phyloP scores from a whole-genome alignment of 2,113 vertebrate genomes.

The Prinia subflava region DNA sequence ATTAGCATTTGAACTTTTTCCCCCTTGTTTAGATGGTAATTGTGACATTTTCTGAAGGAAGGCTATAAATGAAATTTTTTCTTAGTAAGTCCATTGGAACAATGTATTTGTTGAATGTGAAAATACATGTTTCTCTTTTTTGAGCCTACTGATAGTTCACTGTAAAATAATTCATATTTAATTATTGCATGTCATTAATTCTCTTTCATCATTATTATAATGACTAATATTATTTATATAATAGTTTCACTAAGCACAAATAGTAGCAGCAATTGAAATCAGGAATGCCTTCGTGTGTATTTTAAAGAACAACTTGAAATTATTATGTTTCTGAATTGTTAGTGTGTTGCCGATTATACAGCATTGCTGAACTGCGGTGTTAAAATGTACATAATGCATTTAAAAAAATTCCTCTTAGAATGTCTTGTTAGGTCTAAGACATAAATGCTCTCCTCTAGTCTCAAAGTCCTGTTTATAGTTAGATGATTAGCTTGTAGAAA shows the following conservation, averaged over 20 bases:
- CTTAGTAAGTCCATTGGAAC: background rate
- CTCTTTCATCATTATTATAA: background rate
- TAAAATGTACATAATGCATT: background rate
- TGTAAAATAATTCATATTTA: background rate
- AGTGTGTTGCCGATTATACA: background rate
- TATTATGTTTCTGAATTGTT: background rate
- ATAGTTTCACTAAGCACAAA: background rate
- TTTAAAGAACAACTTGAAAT: slow-evolving; percentile 2
- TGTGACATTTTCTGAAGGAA: slow-evolving; percentile 26
- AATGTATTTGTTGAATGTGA: background rate
- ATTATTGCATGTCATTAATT: slow-evolving; percentile 8
- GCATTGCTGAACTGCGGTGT: background rate
- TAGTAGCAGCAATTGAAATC: background rate
- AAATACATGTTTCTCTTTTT: background rate
- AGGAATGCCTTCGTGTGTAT: background rate
- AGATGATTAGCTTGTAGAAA: background rate
- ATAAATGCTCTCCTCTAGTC: background rate
- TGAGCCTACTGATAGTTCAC: background rate
- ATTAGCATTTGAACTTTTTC: slow-evolving; percentile 16
- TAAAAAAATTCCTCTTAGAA: background rate
- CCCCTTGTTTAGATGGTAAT: background rate
- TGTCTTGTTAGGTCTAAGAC: background rate
- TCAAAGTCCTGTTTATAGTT: background rate
- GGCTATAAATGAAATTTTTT: background rate
- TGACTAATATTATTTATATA: background rate